These are phyloP conservation scores for Drosophila pandora DNA, from an alignment of 1,140 invertebrate species.

Conservation along the genomic window DNA sequence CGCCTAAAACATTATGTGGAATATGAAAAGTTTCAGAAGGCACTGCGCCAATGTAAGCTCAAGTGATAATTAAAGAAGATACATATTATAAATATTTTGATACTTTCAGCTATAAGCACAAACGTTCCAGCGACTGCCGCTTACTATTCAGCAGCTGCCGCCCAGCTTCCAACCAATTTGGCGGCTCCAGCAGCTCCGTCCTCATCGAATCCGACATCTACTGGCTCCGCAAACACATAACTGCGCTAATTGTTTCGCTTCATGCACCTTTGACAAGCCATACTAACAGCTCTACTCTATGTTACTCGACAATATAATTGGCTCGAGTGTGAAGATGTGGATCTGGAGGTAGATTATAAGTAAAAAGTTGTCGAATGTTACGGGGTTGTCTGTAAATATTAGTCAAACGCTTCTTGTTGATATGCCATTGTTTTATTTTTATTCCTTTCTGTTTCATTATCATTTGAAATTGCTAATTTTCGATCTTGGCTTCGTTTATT, in stretches of 20 bases:
- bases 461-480: slow-evolving; percentile 44
- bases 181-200: slow-evolving; percentile 56
- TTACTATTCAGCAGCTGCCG: slow-evolving; percentile 69
- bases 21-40: slow-evolving; percentile 83
- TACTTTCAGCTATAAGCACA: slow-evolving; percentile 72
- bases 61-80: background rate
- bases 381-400: slow-evolving; percentile 78
- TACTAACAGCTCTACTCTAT: slow-evolving; percentile 53
- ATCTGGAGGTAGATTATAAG: slow-evolving; percentile 65
- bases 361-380: slow-evolving; percentile 62
- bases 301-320: slow-evolving; percentile 62
- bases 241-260: slow-evolving; percentile 43
- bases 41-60: slow-evolving; percentile 75
- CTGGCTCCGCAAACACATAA: slow-evolving; percentile 65
- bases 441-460: slow-evolving; percentile 55
- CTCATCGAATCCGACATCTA: slow-evolving; percentile 59
- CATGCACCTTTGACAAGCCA: slow-evolving; percentile 66
- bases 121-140: slow-evolving; percentile 68
- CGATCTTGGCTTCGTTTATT: slow-evolving; percentile 62
- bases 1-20: slow-evolving; percentile 83
- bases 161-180: slow-evolving; percentile 67
- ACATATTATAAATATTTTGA: slow-evolving; percentile 4
- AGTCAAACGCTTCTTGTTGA: slow-evolving; percentile 79
- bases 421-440: slow-evolving; percentile 70
- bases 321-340: slow-evolving; percentile 41